Conservation (phyloP, 2,888 invertebrate species). For the Cryptus viduatorius region DNA sequence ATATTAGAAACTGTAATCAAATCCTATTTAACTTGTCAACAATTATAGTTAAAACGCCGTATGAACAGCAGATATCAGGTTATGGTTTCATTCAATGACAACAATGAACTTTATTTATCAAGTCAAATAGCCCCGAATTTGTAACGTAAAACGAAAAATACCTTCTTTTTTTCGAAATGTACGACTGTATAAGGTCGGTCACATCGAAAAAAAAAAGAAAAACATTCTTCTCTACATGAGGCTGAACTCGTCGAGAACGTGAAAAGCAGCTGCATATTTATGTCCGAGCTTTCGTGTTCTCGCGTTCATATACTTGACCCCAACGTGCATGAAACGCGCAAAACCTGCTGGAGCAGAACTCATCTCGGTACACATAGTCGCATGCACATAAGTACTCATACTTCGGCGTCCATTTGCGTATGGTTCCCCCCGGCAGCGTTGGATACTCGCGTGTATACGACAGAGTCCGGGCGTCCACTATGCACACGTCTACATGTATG, state of each 20-base stretch:
- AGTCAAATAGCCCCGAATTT: neutral
- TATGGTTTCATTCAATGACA: neutral
- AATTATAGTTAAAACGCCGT: neutral
- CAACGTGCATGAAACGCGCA: conserved; percentile 22
- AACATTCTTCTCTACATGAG: neutral
- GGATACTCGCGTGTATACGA: conserved; percentile 23
- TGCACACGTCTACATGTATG: neutral
- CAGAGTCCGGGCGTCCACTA: conserved; percentile 11
- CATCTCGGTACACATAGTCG: conserved; percentile 33
- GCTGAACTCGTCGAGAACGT: neutral
- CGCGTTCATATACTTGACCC: conserved; percentile 53
- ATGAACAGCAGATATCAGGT: no score
- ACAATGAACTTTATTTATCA: neutral
- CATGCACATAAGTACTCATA: conserved; percentile 55
- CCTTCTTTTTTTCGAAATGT: neutral
- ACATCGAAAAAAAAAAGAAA: conserved; percentile 3
- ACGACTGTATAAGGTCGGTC: neutral
- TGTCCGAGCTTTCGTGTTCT: neutral
- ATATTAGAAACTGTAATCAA: neutral
- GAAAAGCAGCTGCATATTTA: conserved; percentile 30
- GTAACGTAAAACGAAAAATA: neutral
- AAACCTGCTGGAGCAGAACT: conserved; percentile 34
- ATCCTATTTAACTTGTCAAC: neutral
- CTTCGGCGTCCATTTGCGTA: conserved; percentile 56
- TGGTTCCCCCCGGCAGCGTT: conserved; percentile 25